These are phyloP conservation scores for Drosophila atroscutellata DNA, from an alignment of 2,888 invertebrate genomes.

Conservation along the genomic window DNA sequence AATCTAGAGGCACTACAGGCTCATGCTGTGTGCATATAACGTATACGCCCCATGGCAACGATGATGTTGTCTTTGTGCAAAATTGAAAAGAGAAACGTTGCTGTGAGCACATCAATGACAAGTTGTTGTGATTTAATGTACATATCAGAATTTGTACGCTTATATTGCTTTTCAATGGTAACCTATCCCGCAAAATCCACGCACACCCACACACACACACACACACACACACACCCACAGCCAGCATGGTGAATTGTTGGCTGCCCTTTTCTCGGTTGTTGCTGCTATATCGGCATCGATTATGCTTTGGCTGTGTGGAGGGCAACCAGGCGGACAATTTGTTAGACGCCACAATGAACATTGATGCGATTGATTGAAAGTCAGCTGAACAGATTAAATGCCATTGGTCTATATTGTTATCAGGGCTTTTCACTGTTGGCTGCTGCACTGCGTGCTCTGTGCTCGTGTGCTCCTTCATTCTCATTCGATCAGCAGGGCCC, in stretches of 20 bases:
- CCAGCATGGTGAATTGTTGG: background rate
- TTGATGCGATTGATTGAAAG: constrained; percentile 80
- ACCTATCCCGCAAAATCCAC: constrained; percentile 16
- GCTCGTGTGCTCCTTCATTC: background rate
- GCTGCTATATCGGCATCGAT: constrained; percentile 64
- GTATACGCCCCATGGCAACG: constrained; percentile 47
- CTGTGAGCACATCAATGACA: constrained; percentile 52
- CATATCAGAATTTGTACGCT: constrained; percentile 64
- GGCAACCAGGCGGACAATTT: constrained; percentile 70
- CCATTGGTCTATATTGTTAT: constrained; percentile 60
- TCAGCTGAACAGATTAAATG: constrained; percentile 72
- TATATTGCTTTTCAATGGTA: constrained; percentile 62
- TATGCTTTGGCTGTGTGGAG: constrained; percentile 54
- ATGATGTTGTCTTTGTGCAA: constrained; percentile 65
- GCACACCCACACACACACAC: constrained; percentile 2
- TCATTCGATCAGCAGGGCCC: background rate
- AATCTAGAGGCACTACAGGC: constrained; percentile 13
- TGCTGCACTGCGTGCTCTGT: background rate
- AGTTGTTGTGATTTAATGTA: constrained; percentile 72
- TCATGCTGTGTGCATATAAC: constrained; percentile 15
- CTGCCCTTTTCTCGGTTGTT: constrained; percentile 53
- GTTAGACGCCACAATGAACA: constrained; percentile 76
- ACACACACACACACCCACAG: background rate
- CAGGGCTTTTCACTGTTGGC: constrained; percentile 7
- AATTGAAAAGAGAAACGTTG: constrained; percentile 61